Conservation (phyloP, 2,797 vertebrate species). For the Oryzias sinensis region DNA sequence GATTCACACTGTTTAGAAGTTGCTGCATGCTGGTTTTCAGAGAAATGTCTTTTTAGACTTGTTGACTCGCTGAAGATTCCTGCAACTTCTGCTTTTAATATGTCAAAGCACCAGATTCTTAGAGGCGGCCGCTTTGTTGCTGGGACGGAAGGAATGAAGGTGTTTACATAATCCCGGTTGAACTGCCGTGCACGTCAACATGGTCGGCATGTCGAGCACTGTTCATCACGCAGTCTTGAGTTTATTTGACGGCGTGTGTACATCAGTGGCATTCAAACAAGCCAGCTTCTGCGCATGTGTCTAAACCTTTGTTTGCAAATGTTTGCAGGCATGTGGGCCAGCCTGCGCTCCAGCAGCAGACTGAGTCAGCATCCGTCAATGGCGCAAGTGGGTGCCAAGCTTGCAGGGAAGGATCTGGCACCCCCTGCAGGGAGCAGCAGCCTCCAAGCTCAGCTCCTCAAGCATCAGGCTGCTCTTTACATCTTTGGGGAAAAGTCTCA, state of each 20-base stretch:
- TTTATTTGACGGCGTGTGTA: constrained; percentile 60
- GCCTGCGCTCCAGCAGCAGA: constrained; percentile 92
- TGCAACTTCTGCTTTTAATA: constrained; percentile 61
- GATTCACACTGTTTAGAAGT: constrained; percentile 24
- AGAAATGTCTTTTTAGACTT: constrained; percentile 39
- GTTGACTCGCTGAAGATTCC: constrained; percentile 51
- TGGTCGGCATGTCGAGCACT: constrained; percentile 52
- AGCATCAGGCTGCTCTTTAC: constrained; percentile 92
- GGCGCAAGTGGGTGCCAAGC: constrained; percentile 84
- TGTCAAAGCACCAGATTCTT: constrained; percentile 18
- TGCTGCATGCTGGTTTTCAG: constrained; percentile 45
- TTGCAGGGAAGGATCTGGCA: constrained; percentile 87
- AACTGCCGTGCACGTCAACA: constrained; percentile 57
- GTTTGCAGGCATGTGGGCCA: constrained; percentile 92
- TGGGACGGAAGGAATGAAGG: constrained; percentile 39
- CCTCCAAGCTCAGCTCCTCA: constrained; percentile 89
- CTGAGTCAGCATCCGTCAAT: constrained; percentile 81
- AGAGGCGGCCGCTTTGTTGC: constrained; percentile 36
- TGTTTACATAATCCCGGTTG: constrained; percentile 46
- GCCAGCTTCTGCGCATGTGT: constrained; percentile 13
- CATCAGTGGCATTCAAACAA: constrained; percentile 27
- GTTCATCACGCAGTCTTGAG: constrained; percentile 43
- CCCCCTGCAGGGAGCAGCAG: constrained; percentile 81
- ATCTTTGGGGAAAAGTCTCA: constrained; percentile 99
- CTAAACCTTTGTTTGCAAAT: constrained; percentile 40